A percentile compares a stretch with the other conserved stretches of the same genome.
phyloP scores from a whole-genome alignment of 2,113 vertebrate genomes.

The Onychostruthus taczanowskii region DNA sequence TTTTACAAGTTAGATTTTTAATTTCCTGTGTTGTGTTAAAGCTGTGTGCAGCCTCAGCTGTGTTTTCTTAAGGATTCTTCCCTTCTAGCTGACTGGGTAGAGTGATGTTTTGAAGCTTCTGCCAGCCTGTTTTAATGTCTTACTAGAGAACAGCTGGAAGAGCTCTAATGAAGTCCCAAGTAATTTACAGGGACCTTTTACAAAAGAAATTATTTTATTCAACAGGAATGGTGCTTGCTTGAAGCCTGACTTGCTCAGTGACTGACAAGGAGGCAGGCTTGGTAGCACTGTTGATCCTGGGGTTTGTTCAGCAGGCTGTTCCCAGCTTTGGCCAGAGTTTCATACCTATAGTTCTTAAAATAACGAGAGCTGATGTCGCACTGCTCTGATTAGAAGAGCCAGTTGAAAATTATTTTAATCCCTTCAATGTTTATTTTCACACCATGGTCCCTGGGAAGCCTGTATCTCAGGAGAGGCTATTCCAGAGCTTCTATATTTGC shows the following conservation, averaged over 20 bases:
- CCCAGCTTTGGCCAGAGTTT: not conserved
- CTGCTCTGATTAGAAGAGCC: not conserved
- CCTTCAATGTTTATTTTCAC: constrained; percentile 13
- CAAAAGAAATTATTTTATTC: not conserved
- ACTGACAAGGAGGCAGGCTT: not conserved
- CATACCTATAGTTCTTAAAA: not conserved
- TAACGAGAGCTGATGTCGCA: not conserved
- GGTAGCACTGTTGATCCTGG: not conserved
- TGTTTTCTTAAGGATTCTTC: constrained; percentile 65
- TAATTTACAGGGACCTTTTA: constrained; percentile 4
- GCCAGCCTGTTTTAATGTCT: constrained; percentile 1
- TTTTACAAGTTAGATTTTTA: constrained; percentile 36
- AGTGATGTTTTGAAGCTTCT: constrained; percentile 25
- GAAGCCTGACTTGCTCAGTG: not conserved
- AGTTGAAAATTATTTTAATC: constrained; percentile 2
- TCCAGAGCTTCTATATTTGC: not conserved
- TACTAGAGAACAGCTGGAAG: constrained; percentile 42
- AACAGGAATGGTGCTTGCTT: not conserved
- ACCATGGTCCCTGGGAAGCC: not conserved
- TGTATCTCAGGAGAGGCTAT: not conserved
- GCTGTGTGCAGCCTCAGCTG: constrained; percentile 15
- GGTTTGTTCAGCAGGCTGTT: not conserved
- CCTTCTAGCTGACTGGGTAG: constrained; percentile 9
- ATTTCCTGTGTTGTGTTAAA: constrained; percentile 65
- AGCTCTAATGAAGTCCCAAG: constrained; percentile 15